A percentile compares a stretch with the other conserved stretches of the same genome.
These are phyloP conservation scores for Melanerpes formicivorus DNA, from an alignment of 2,113 vertebrate genomes.

Conservation along the genomic window DNA sequence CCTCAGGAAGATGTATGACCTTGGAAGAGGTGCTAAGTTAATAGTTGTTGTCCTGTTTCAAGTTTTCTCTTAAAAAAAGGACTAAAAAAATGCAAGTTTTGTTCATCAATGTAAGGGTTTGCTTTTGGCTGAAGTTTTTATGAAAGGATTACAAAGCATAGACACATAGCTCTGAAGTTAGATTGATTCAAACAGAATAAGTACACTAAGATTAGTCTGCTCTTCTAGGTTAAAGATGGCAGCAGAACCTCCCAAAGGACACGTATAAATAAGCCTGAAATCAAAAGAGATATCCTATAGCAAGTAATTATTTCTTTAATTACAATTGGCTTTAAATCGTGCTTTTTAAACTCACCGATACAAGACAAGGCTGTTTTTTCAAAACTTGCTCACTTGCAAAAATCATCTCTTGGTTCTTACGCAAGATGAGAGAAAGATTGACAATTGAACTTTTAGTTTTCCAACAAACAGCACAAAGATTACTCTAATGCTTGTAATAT, in stretches of 20 bases:
- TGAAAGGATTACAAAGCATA: background rate
- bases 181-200: conserved; percentile 54
- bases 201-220: conserved; percentile 8
- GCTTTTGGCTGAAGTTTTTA: background rate
- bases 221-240: conserved; percentile 24
- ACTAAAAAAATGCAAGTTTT: background rate
- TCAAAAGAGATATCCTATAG: conserved; percentile 29
- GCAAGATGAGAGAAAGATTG: conserved; percentile 81
- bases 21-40: background rate
- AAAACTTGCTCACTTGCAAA: conserved; percentile 92
- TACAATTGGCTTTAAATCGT: conserved; percentile 10
- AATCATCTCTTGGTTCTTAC: conserved; percentile 92
- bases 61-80: background rate
- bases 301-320: conserved; percentile 54
- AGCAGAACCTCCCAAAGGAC: conserved; percentile 37
- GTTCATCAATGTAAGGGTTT: background rate
- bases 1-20: background rate
- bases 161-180: background rate
- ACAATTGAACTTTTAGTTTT: conserved; percentile 63
- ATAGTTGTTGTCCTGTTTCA: background rate
- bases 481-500: background rate
- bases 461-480: conserved; percentile 1
- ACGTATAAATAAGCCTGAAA: conserved; percentile 48
- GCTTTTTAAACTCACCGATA: conserved; percentile 87
- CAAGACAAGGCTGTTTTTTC: conserved; percentile 84